Conservation (phyloP, 2,888 invertebrate species). For the Oxycera nigricornis region DNA sequence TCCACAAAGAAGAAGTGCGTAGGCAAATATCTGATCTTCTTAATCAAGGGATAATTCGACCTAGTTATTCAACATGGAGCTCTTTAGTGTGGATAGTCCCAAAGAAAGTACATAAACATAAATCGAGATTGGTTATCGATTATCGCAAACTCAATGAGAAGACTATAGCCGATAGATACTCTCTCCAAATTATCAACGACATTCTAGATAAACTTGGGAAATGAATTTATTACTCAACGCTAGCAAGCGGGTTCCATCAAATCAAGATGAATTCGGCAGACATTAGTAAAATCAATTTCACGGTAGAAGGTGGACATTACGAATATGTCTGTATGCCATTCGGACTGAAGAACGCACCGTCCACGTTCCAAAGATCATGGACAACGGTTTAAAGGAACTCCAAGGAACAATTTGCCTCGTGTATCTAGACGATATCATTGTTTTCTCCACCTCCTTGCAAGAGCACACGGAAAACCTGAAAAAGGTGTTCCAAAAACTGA, state of each 20-base stretch:
- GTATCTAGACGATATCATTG: slow-evolving; percentile 12
- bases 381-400: slow-evolving; percentile 34
- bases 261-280: slow-evolving; percentile 50
- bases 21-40: slow-evolving; percentile 38
- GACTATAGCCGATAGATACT: slow-evolving; percentile 21
- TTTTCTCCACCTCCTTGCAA: background rate
- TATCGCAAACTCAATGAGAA: slow-evolving; percentile 30
- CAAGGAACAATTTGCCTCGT: slow-evolving; percentile 9
- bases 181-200: background rate
- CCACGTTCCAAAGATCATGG: slow-evolving; percentile 29
- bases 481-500: slow-evolving; percentile 40
- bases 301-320: slow-evolving; percentile 41
- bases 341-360: slow-evolving; percentile 8
- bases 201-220: slow-evolving; percentile 40
- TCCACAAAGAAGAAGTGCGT: slow-evolving; percentile 38
- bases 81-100: slow-evolving; percentile 48
- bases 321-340: slow-evolving; percentile 25
- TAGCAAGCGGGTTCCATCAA: slow-evolving; percentile 53
- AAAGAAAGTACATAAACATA: slow-evolving; percentile 23
- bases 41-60: slow-evolving; percentile 34
- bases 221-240: background rate
- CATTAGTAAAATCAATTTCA: slow-evolving; percentile 51
- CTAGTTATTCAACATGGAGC: slow-evolving; percentile 17
- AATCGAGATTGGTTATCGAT: slow-evolving; percentile 49
- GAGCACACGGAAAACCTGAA: background rate